phyloP scores from a whole-genome alignment of 1,140 invertebrate genomes.

The Zophobas atratus region DNA sequence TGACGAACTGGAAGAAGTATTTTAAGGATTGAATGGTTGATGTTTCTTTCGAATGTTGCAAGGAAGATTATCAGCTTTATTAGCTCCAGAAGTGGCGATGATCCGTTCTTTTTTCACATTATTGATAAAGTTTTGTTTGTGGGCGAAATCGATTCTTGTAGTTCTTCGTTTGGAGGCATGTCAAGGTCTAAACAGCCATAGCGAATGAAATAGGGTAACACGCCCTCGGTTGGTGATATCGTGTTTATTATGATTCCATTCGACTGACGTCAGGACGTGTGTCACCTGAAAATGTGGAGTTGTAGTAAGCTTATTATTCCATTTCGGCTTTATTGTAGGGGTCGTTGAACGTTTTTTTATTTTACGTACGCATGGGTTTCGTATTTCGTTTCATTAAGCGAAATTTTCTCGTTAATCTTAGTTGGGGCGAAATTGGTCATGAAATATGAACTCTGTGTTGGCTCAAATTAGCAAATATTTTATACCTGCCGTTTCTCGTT shows the following conservation, averaged over 20 bases:
- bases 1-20: constrained; percentile 47
- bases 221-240: constrained; percentile 31
- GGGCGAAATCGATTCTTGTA: constrained; percentile 29
- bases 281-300: constrained; percentile 28
- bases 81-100: constrained; percentile 21
- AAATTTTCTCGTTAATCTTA: neutral
- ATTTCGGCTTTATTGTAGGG: neutral
- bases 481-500: neutral
- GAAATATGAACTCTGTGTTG: neutral
- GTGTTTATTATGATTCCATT: constrained; percentile 36
- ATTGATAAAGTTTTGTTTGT: constrained; percentile 32
- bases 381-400: neutral
- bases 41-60: constrained; percentile 10
- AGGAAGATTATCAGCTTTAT: constrained; percentile 24
- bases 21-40: constrained; percentile 37
- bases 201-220: constrained; percentile 25
- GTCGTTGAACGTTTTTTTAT: neutral
- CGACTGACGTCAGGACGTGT: neutral
- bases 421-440: constrained; percentile 5
- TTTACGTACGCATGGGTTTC: neutral
- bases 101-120: constrained; percentile 28
- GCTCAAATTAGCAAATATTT: neutral
- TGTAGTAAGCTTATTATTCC: constrained; percentile 5
- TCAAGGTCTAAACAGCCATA: constrained; percentile 35
- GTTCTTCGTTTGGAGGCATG: constrained; percentile 37